Evolutionary conservation across 1,140 invertebrate genomes (phyloP).

Genomic region (Camponotus pennsylvanicus): DNA sequence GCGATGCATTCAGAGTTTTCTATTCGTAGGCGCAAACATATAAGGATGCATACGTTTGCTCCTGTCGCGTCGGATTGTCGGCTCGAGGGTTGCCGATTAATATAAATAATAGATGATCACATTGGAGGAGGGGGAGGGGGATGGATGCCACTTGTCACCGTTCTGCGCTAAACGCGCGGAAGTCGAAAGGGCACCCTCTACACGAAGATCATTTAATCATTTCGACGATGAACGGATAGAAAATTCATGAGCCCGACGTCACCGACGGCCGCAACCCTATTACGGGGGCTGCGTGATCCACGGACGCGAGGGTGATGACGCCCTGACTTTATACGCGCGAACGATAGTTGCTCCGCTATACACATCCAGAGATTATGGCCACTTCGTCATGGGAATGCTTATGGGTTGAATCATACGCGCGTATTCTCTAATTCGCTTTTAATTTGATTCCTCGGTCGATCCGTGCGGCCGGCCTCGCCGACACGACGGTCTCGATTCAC

Average conservation of each 20-base stretch:
- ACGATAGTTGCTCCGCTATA: conserved; percentile 60
- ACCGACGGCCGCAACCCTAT: conserved; percentile 72
- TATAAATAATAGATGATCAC: conserved; percentile 82
- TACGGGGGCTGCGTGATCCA: conserved; percentile 61
- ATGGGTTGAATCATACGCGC: conserved; percentile 79
- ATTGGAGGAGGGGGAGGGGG: conserved; percentile 53
- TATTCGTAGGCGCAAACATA: conserved; percentile 15
- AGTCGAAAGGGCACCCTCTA: conserved; percentile 68
- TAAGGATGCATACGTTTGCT: not conserved
- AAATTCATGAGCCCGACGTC: conserved; percentile 82
- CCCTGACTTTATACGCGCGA: conserved; percentile 60
- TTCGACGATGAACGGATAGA: conserved; percentile 79
- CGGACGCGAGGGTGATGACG: conserved; percentile 45
- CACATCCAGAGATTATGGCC: conserved; percentile 68
- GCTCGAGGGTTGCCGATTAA: conserved; percentile 67
- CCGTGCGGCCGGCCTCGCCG: not conserved
- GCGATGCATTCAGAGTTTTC: not conserved
- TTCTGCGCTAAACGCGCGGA: conserved; percentile 53
- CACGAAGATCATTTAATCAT: conserved; percentile 81
- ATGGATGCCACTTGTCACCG: conserved; percentile 76
- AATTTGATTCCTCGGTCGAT: conserved; percentile 79
- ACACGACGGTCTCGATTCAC: not conserved
- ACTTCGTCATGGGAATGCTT: conserved; percentile 71
- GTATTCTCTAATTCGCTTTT: conserved; percentile 84
- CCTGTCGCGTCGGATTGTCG: conserved; percentile 29